Evolutionary conservation across 2,888 invertebrate species (phyloP), one percentile per base, ranked within the genome.

Genomic region (Caenorhabditis sp.): DNA sequence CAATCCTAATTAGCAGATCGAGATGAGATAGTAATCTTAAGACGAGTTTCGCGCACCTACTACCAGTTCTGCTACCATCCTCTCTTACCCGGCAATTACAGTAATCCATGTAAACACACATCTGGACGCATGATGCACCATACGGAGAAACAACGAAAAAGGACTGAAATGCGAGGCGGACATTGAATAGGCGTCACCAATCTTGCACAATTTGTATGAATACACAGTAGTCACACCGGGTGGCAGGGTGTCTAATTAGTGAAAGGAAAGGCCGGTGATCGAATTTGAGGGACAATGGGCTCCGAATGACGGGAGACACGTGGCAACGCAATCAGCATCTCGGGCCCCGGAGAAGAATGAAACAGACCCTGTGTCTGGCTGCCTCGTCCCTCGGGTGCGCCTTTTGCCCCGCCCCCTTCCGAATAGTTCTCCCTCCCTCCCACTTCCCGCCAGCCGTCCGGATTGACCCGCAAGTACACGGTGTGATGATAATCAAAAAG

Each of bases 401-500:
- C n/a, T n/a, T n/a, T n/a, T n/a, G 41, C 58, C 43, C 58, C 68
- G 68, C 68, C 68, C 65, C 17, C 55, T 46, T 56, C 55, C 35
- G 55, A 63, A 63, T 63, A 63, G 53, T 65, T 65, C 48, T 48
- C 46, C 6, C 37, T 11, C 27, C 39, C 50, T 32, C 32, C 39
- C 41, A 56, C 32, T 20, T 22, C 27, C 24, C 56, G 13, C 37
- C 68, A 68, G 59, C 43, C 68, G 52, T 43, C 63, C 52, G 45
- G 43, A 2, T 11, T 37, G 65, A 65, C 55, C 56, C 41, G 20
- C 39, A 39, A 50, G 52, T 22, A 45, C 41, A 58, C 56, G 66
- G 35, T 56, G 68, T 56, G 68, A 56, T 59, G 68, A 68, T 68
- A 59, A 68, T 68, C 50, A 68, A 68, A 68, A 68, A 68, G 52